Percentiles rank a stretch among this genome's conserved stretches.
Conservation (phyloP, 2,888 invertebrate genomes). For the Drosophila glabriapex region DNA sequence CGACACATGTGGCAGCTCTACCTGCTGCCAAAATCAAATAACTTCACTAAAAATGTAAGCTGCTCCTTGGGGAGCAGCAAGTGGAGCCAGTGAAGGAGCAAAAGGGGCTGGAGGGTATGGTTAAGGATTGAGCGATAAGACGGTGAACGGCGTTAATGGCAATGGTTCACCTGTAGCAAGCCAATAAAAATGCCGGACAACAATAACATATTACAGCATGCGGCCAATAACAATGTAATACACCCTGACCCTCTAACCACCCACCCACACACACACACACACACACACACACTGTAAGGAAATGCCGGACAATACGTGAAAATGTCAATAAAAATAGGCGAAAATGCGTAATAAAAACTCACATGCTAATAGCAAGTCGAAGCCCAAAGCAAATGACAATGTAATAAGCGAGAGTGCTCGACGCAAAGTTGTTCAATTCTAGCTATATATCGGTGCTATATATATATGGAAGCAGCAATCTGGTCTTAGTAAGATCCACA, state of each 20-base stretch:
- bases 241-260: not conserved
- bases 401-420: slow-evolving; percentile 4
- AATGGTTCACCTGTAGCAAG: slow-evolving; percentile 65
- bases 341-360: slow-evolving; percentile 57
- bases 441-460: no score
- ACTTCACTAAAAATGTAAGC: slow-evolving; percentile 67
- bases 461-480: not conserved
- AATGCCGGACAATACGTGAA: slow-evolving; percentile 69
- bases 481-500: not conserved
- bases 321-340: slow-evolving; percentile 73
- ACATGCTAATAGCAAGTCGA: slow-evolving; percentile 34
- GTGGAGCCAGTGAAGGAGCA: not conserved
- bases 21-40: slow-evolving; percentile 63
- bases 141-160: slow-evolving; percentile 52
- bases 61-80: slow-evolving; percentile 17
- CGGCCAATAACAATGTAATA: slow-evolving; percentile 64
- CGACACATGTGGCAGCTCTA: slow-evolving; percentile 55
- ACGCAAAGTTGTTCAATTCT: not conserved
- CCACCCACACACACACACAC: not conserved
- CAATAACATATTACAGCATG: slow-evolving; percentile 76
- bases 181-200: slow-evolving; percentile 67
- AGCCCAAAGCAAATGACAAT: slow-evolving; percentile 8
- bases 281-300: slow-evolving; percentile 1
- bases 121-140: not conserved
- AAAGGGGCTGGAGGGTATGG: no score